Base-by-base conservation (phyloP, 2,113 vertebrate genomes). In the Cariama cristata region DNA sequence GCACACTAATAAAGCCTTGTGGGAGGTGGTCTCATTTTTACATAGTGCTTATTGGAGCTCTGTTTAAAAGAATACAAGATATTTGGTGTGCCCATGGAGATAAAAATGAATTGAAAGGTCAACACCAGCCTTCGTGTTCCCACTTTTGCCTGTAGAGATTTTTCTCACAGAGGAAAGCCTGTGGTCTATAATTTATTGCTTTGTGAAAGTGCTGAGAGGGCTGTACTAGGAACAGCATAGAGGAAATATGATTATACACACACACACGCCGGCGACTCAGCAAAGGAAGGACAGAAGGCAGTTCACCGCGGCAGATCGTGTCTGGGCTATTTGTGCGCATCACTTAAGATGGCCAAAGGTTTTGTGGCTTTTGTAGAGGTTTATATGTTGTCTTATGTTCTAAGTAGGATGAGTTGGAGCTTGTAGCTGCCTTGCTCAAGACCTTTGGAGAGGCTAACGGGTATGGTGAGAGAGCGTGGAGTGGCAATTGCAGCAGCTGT, bases 361-460 rank as follows among this genome's bases (percentile, higher is more conserved):
- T 88, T 56, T 63, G 33, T 73, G 68, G 35, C 4, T 69, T 56
- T 50, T 52, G 7, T 27, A 44, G 35, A 52, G 38, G 19, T 47
- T 67, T 30, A 0, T 13, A 0, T 15, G n/a, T 28, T 4, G 0
- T 15, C 11, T 66, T 35, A 6, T 53, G 11, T n/a, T 38, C 16
- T 6, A 15, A 52, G 33, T 12, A 40, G 16, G 38, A 14, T 6
- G 22, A 42, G 42, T 14, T 62, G 44, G 63, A 35, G 15, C 30
- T 56, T 44, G 24, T 5, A 7, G 28, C 11, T 72, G 24, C 58
- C 59, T 49, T 73, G 15, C 63, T 62, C 3, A 33, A 44, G 27
- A 5, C 5, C 19, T 83, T 27, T 11, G 56, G 32, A 42, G 73
- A 21, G 20, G 12, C 18, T 21, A 12, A 63, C 52, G 24, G 32